A percentile compares a stretch with the other conserved stretches of the same genome.
Conservation (phyloP, 1,140 invertebrate genomes). For the Hermatobates lingyangjiaoensis region DNA sequence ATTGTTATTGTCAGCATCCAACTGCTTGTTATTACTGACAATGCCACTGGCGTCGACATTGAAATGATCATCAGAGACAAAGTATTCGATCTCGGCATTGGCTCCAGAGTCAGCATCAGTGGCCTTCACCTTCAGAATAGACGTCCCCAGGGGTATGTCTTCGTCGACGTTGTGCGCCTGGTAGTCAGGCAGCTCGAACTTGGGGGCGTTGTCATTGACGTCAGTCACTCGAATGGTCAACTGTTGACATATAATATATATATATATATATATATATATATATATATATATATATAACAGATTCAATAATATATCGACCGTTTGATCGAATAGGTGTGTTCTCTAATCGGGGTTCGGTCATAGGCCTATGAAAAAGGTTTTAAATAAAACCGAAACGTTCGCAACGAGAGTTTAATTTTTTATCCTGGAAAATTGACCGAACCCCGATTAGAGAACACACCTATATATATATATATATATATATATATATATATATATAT, state of each 20-base stretch:
- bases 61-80: constrained; percentile 82
- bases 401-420: no score
- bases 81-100: constrained; percentile 85
- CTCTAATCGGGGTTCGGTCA: no score
- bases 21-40: constrained; percentile 78
- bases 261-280: no score
- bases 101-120: constrained; percentile 80
- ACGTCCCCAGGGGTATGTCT: constrained; percentile 76
- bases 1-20: constrained; percentile 89
- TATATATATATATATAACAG: no score
- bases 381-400: no score
- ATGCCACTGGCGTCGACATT: constrained; percentile 78
- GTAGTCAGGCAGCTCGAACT: constrained; percentile 87
- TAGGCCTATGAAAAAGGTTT: no score
- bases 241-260: constrained; percentile 29
- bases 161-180: constrained; percentile 89
- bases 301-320: no score
- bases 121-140: constrained; percentile 77
- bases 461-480: no score
- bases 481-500: no score
- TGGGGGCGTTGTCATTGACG: constrained; percentile 85
- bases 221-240: constrained; percentile 80
- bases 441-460: no score
- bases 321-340: no score
- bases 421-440: no score